Conservation (phyloP, 2,797 vertebrate genomes). For the Adrianichthys oophorus region DNA sequence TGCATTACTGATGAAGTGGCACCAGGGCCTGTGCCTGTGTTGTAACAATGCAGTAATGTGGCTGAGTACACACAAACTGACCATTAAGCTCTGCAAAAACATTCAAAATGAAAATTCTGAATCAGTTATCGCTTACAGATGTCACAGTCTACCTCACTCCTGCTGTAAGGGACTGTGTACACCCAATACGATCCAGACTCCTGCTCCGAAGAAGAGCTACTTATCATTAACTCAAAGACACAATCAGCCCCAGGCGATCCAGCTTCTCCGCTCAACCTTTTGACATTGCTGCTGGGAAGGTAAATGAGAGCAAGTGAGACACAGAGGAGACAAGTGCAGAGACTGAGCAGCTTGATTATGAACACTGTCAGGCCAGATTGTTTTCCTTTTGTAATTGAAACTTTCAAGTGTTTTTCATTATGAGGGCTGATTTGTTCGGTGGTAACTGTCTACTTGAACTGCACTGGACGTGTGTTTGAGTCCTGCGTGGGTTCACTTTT, state of each 20-base stretch:
- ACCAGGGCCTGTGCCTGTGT: too few relatives aligned
- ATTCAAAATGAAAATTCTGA: slow-evolving; percentile 10
- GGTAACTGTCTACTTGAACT: slow-evolving; percentile 18
- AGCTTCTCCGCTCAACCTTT: slow-evolving; percentile 70
- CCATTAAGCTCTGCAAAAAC: not conserved
- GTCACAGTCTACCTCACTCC: slow-evolving; percentile 16
- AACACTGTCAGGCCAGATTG: slow-evolving; percentile 28
- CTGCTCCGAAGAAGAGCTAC: slow-evolving; percentile 67
- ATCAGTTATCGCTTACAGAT: too few relatives aligned
- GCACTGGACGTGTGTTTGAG: slow-evolving; percentile 46
- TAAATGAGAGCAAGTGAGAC: slow-evolving; percentile 68
- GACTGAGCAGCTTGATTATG: slow-evolving; percentile 49
- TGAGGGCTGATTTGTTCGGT: slow-evolving; percentile 19
- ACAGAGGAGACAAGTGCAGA: slow-evolving; percentile 23
- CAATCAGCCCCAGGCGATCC: slow-evolving; percentile 69
- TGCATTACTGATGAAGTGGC: too few relatives aligned
- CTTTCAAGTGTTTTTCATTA: slow-evolving; percentile 13
- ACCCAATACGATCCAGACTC: slow-evolving; percentile 45
- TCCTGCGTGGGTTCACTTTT: slow-evolving; percentile 75
- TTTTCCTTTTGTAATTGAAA: slow-evolving; percentile 3
- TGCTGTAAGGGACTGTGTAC: slow-evolving; percentile 29
- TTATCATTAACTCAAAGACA: slow-evolving; percentile 77
- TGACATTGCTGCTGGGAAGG: slow-evolving; percentile 76
- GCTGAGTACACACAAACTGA: slow-evolving; percentile 14
- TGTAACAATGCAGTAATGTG: not conserved